Evolutionary conservation across 2,888 invertebrate species (phyloP).

Genomic region (Phengaris alcon): DNA sequence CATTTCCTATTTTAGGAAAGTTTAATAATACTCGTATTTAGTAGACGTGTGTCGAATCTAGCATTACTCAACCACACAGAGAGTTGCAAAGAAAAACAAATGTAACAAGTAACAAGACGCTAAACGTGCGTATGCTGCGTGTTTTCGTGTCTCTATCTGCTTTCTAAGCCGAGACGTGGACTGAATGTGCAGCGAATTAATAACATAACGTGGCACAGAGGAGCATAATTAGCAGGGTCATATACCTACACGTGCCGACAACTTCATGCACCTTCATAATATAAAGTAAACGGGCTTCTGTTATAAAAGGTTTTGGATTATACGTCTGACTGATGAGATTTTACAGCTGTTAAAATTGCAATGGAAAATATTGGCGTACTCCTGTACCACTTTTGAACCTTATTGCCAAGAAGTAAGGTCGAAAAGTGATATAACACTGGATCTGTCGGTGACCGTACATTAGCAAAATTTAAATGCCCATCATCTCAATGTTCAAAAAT

Average conservation of each 20-base stretch:
- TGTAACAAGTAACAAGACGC: not conserved
- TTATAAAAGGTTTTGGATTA: no score
- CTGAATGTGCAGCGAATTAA: slow-evolving; percentile 24
- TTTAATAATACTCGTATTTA: no score
- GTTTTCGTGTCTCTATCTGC: slow-evolving; percentile 57
- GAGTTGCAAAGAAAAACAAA: not conserved
- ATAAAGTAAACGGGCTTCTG: not conserved
- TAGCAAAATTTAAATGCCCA: not conserved
- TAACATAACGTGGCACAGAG: slow-evolving; percentile 18
- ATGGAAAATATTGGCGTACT: not conserved
- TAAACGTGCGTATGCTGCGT: slow-evolving; percentile 48
- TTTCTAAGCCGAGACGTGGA: slow-evolving; percentile 46
- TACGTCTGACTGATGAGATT: no score
- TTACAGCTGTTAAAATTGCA: not conserved
- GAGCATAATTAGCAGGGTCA: not conserved
- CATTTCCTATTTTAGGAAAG: no score
- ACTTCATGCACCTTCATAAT: not conserved
- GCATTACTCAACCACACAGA: not conserved
- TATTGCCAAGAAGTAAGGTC: no score
- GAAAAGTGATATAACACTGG: no score
- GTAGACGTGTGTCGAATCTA: no score
- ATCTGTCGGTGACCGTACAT: not conserved
- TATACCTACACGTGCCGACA: not conserved
- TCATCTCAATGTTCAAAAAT: not conserved
- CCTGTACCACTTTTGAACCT: no score